Evolutionary conservation across 1,140 invertebrate genomes (phyloP).

Genomic region (Epicauta chinensis): DNA sequence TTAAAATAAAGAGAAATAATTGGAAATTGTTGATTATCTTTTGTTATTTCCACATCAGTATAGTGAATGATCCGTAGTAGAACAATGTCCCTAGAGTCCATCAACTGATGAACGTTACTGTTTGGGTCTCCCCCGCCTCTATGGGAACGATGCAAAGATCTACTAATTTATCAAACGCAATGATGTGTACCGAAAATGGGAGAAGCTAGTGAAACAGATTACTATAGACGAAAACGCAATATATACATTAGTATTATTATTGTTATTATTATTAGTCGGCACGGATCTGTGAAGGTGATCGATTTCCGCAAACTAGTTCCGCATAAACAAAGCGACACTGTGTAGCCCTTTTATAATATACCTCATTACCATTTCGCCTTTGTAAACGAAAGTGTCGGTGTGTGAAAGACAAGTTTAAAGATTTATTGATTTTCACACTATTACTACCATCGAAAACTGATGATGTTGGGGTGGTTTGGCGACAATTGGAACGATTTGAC

Average conservation of each 20-base stretch:
- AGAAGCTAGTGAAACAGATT: too few species aligned
- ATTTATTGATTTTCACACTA: slow-evolving; percentile 8
- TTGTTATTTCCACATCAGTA: slow-evolving; percentile 3
- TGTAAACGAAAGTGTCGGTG: slow-evolving; percentile 4
- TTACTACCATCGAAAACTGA: slow-evolving; percentile 7
- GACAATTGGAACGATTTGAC: too few species aligned
- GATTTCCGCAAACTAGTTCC: too few species aligned
- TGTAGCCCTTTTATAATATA: background rate
- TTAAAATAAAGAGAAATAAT: too few species aligned
- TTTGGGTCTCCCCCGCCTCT: background rate
- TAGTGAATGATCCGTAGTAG: slow-evolving; percentile 6
- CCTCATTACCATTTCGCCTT: slow-evolving; percentile 7
- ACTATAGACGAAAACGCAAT: too few species aligned
- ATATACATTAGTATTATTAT: too few species aligned
- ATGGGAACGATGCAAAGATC: slow-evolving; percentile 1
- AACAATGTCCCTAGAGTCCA: slow-evolving; percentile 10
- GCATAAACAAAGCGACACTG: too few species aligned
- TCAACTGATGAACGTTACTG: slow-evolving; percentile 12
- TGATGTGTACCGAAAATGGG: slow-evolving; percentile 5
- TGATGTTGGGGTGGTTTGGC: background rate
- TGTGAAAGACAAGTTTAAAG: background rate
- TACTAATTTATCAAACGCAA: slow-evolving; percentile 14
- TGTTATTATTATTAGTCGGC: too few species aligned
- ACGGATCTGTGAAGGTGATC: too few species aligned
- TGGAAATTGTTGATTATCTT: background rate